These are phyloP conservation scores for Nymphalis c-album DNA, from an alignment of 2,888 invertebrate genomes.

Conservation along the genomic window DNA sequence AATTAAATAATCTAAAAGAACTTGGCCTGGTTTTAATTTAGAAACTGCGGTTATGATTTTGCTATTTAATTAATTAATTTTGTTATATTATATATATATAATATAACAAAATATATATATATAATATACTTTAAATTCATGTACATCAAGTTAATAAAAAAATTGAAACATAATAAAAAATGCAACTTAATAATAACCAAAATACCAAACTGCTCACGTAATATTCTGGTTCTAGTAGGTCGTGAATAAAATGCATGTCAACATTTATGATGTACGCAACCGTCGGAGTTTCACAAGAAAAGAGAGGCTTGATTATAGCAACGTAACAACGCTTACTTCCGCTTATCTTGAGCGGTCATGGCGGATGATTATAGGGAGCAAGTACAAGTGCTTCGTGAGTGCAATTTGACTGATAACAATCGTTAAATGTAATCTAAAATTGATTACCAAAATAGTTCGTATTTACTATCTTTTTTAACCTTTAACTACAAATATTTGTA, in stretches of 20 bases:
- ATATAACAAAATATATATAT: too few relatives aligned
- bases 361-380: constrained; percentile 4
- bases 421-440: constrained; percentile 2
- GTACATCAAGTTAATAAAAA: too few relatives aligned
- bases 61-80: too few relatives aligned
- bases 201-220: background rate
- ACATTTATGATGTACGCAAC: constrained; percentile 6
- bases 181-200: too few relatives aligned
- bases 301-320: constrained; percentile 1
- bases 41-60: too few relatives aligned
- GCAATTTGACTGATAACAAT: constrained; percentile 16
- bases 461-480: background rate
- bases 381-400: constrained; percentile 1
- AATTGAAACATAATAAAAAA: too few relatives aligned
- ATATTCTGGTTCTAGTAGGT: background rate
- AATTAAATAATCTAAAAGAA: too few relatives aligned
- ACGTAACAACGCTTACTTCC: constrained; percentile 7
- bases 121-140: too few relatives aligned
- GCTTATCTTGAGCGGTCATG: constrained; percentile 21
- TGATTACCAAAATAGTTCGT: background rate
- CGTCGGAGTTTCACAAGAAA: constrained; percentile 1
- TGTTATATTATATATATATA: too few relatives aligned
- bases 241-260: background rate
- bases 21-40: too few relatives aligned
- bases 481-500: background rate